Evolutionary conservation across 1,140 invertebrate genomes (phyloP), one percentile per base, ranked within the genome.

Genomic region (Drosophila lacertosa): DNA sequence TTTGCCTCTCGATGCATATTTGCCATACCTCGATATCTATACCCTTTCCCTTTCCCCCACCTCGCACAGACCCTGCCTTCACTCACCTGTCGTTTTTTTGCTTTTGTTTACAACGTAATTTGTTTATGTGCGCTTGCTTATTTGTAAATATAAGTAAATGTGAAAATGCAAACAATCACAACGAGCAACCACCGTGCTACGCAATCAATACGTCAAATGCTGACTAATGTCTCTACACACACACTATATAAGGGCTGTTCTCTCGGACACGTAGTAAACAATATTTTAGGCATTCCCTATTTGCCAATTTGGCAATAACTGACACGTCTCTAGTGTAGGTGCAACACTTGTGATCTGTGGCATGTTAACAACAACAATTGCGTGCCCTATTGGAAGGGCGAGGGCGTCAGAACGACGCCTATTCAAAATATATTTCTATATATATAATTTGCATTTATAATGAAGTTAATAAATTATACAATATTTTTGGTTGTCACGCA

Each of bases 101-200:
- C 48, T n/a, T 54, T 81, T 81, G 82, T 86, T 88, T 82, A 80
- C 81, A 69, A 53, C 80, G 74, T 81, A 88, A 78, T 88, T 84
- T 77, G 77, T 74, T 88, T 79, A 76, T 80, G 70, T 24, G 2
- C 15, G 29, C 16, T 33, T 40, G 16, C 5, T 2, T 13, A 3
- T 11, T 10, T 16, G 9, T 44, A 20, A 29, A 40, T 58, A 37
- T 9, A 39, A 64, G 76, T 77, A 77, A 74, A 68, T 84, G 74
- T 74, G 82, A 86, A 86, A 88, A 86, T 64, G 81, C 74, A 86
- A 86, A 88, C 82, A 86, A 84, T 80, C 72, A 64, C 58, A 39
- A 59, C 39, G 66, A 77, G 62, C 55, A 39, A 59, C 35, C 66
- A 77, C 71, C 50, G 80, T 57, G 79, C 79, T 83, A 83, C 80